Evolutionary conservation across 2,888 invertebrate species (phyloP).

Genomic region (Ceramica pisi): DNA sequence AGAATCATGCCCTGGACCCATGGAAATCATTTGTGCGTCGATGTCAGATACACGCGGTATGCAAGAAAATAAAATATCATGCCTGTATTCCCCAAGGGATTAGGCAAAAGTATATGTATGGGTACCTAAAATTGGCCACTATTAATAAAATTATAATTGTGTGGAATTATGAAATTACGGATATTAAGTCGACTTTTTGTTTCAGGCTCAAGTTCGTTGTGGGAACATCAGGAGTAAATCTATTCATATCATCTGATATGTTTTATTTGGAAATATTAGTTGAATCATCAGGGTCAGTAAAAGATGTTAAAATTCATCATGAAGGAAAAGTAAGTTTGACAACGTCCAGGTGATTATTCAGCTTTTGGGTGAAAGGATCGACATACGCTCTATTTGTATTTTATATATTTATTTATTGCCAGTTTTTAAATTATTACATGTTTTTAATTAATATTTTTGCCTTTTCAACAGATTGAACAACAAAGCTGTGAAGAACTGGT

Average conservation of each 20-base stretch:
- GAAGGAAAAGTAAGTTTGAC: conserved; percentile 93
- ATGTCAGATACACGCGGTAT: no score
- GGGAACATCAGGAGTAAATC: conserved; percentile 94
- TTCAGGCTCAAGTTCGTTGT: conserved; percentile 96
- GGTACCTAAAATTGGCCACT: no score
- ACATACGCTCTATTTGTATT: background rate
- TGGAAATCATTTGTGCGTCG: no score
- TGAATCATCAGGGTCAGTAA: conserved; percentile 95
- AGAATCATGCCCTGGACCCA: no score
- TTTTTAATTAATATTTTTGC: conserved; percentile 5
- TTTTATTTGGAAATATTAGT: conserved; percentile 98
- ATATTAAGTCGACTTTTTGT: conserved; percentile 47
- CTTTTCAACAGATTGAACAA: conserved; percentile 89
- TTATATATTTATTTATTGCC: conserved; percentile 6
- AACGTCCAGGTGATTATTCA: conserved; percentile 16
- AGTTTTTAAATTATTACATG: background rate
- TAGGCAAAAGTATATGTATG: no score
- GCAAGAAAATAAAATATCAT: no score
- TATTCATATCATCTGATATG: conserved; percentile 99
- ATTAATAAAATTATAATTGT: no score
- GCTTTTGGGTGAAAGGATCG: conserved; percentile 17
- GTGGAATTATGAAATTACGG: background rate
- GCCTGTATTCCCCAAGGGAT: no score
- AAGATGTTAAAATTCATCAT: conserved; percentile 97
- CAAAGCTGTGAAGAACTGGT: conserved; percentile 97